These are phyloP conservation scores for Eustalomyia histrio DNA, from an alignment of 2,888 invertebrate genomes.

Conservation along the genomic window DNA sequence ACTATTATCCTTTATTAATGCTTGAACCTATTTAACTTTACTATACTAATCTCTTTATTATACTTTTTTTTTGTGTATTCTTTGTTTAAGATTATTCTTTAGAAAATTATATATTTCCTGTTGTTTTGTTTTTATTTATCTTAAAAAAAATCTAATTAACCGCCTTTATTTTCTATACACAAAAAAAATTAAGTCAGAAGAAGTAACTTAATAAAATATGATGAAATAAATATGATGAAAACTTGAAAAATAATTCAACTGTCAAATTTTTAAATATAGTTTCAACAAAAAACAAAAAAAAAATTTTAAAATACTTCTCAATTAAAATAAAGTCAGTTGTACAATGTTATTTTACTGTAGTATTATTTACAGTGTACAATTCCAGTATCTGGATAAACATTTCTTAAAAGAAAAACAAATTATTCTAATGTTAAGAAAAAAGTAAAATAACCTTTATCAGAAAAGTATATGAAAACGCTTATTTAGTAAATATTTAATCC, in stretches of 20 bases:
- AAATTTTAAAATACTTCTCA: too few species aligned
- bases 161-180: background rate
- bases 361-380: too few species aligned
- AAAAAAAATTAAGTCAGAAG: too few species aligned
- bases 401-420: background rate
- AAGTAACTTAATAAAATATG: too few species aligned
- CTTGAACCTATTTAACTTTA: slow-evolving; percentile 9
- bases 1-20: slow-evolving; percentile 8
- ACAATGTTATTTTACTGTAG: too few species aligned
- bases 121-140: background rate
- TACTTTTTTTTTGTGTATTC: background rate
- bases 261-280: too few species aligned
- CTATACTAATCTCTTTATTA: slow-evolving; percentile 1
- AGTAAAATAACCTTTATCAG: background rate
- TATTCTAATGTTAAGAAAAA: background rate
- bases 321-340: too few species aligned
- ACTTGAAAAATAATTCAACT: too few species aligned
- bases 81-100: background rate
- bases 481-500: too few species aligned
- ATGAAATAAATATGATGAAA: too few species aligned
- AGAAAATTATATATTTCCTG: slow-evolving; percentile 16
- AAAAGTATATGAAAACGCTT: background rate
- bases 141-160: slow-evolving; percentile 14
- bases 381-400: background rate
- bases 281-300: too few species aligned